Conservation (phyloP, 2,113 vertebrate genomes). For the Hippocampus barbouri region DNA sequence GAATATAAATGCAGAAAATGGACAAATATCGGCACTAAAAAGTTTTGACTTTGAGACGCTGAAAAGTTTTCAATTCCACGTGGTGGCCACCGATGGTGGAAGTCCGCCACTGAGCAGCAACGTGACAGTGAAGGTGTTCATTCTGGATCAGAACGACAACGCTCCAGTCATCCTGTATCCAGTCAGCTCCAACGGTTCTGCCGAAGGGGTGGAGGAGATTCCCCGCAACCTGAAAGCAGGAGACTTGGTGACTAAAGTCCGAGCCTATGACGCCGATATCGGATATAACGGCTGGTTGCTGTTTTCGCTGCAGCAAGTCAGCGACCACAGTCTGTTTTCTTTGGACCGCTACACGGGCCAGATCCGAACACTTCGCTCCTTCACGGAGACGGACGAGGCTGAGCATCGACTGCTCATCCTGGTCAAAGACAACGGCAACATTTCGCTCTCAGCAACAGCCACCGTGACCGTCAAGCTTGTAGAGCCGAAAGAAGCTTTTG, state of each 20-base stretch:
- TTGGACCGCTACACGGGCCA: constrained; percentile 65
- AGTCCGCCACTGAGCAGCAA: constrained; percentile 43
- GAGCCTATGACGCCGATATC: constrained; percentile 65
- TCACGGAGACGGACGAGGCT: constrained; percentile 60
- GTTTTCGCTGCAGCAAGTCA: constrained; percentile 61
- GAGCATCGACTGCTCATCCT: constrained; percentile 58
- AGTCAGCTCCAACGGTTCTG: constrained; percentile 56
- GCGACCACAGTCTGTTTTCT: constrained; percentile 59
- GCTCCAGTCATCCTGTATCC: constrained; percentile 61
- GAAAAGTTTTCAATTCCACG: constrained; percentile 57
- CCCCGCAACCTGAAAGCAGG: constrained; percentile 57
- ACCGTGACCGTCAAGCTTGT: constrained; percentile 56
- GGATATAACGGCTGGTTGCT: constrained; percentile 69
- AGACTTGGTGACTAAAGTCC: constrained; percentile 61
- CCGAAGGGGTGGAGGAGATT: constrained; percentile 55
- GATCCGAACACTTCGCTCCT: constrained; percentile 61
- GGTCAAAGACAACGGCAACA: constrained; percentile 66
- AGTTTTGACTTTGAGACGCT: constrained; percentile 64
- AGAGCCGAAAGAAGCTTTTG: constrained; percentile 62
- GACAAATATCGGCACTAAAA: constrained; percentile 47
- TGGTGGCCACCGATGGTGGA: constrained; percentile 42
- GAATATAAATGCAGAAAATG: constrained; percentile 58
- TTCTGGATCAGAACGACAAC: constrained; percentile 67
- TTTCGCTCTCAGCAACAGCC: constrained; percentile 61
- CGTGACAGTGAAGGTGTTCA: constrained; percentile 47